Evolutionary conservation across 1,140 invertebrate species (phyloP), one percentile per base, ranked within the genome.

Genomic region (Cepaea nemoralis): DNA sequence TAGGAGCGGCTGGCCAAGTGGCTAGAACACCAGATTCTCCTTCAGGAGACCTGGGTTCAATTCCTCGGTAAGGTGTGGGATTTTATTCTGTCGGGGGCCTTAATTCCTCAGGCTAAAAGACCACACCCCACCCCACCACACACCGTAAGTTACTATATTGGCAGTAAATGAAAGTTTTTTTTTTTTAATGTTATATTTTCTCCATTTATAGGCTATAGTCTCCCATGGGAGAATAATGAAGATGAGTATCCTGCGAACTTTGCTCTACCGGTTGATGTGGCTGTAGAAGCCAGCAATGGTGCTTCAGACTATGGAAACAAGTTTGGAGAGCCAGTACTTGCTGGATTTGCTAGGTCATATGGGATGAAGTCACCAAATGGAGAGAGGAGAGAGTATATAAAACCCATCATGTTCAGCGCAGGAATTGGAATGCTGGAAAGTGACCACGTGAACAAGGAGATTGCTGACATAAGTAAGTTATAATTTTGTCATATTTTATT

Each of bases 281-380:
- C 97, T 48, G 95, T 99, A 45, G 97, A 99, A 92, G 98, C 98
- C 0, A 98, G 97, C 90, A 98, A 99, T 91, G 98, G 98, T 16
- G 98, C 98, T 22, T 99, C 97, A 0, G 98, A 99, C 92, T 99
- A 99, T 93, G 98, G 98, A 8, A 99, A 99, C 90, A 99, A 99
- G 93, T 99, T 99, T 93, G 98, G 98, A 0, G 98, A 99, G 91
- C 98, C 98, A 3, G 93, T 99, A 1, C 94, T 99, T 77, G 92
- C 93, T 86, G 98, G 98, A 37, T 99, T 99, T 91, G 94, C 95
- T 0, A 93, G 98, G 77, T 96, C 97, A 0, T 99, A 97, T 91
- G 98, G 98, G 14, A 92, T 96, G 86, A 91, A 92, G 0, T 93
- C 96, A 86, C 90, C 92, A 0, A 89, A 92, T 50, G 93, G 94